Base-by-base conservation (phyloP, 2,797 vertebrate genomes). In the Catostomus latipinnis region DNA sequence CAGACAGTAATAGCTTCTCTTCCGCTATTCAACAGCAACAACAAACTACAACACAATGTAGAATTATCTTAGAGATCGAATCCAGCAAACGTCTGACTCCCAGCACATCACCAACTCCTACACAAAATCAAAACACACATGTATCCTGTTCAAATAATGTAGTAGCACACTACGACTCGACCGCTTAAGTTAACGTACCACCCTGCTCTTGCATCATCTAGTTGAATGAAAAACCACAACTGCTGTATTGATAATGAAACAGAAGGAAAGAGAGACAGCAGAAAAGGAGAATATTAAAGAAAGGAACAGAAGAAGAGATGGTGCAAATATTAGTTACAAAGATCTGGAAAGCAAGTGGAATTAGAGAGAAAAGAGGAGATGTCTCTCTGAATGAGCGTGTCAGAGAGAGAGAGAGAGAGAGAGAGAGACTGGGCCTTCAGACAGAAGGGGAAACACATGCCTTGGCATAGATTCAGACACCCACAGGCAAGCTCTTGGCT, bases 401-500 rank as follows among this genome's bases (percentile, higher is more conserved):
- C 85, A 89, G 88, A 88, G 83, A 86, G 89, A 83, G 57, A 91
- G 89, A 79, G 89, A 83, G 57, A 89, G 87, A 89, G 88, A 88
- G 83, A 86, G 89, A 83, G 57, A 91, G 89, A 79, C 87, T 88
- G 87, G 88, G 89, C 91, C 92, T 89, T 89, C 90, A 94, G 92
- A 93, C 91, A 82, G 90, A 89, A 92, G 91, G 90, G 91, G 90
- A 91, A 94, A 93, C 92, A 93, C 92, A 93, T 92, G 91, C 90
- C 87, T 90, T 94, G 91, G 92, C 92, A 89, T 79, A 43, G 89
- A 89, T 90, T 90, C 93, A 93, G 89, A 94, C 93, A 91, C 85
- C 81, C 87, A 83, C 79, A 83, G 91, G 92, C 92, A 87, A 90
- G 89, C 86, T 79, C 2, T 60, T 93, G 93, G 93, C 91, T 83